Evolutionary conservation across 2,113 vertebrate genomes (phyloP).

Genomic region (Nestor notabilis): DNA sequence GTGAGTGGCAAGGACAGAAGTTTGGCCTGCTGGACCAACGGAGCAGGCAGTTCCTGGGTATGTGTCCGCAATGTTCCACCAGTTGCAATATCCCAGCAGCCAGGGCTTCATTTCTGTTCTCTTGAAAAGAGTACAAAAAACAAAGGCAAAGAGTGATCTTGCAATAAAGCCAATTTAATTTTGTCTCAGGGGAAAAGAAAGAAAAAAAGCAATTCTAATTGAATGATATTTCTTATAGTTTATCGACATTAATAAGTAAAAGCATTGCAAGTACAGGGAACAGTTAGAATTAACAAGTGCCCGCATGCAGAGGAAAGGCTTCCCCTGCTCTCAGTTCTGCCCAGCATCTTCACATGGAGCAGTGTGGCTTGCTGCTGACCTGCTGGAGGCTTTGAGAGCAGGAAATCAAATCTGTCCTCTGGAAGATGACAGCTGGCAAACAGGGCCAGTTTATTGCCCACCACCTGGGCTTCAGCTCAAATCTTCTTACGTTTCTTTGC

Average conservation of each 20-base stretch:
- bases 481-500: neutral
- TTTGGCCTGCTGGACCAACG: neutral
- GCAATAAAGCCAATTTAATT: slow-evolving; percentile 18
- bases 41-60: rapidly evolving
- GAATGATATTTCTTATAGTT: slow-evolving; percentile 29
- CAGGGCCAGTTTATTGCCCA: neutral
- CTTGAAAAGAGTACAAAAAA: neutral
- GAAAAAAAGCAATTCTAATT: neutral
- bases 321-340: neutral
- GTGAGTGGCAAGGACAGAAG: neutral
- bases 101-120: neutral
- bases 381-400: neutral
- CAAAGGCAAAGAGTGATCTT: neutral
- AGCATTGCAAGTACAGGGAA: neutral
- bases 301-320: rapidly evolving
- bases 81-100: neutral
- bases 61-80: neutral
- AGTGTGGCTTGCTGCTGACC: neutral
- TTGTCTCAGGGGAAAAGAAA: neutral
- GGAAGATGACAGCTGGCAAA: neutral
- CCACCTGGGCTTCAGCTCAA: neutral
- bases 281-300: neutral
- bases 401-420: neutral
- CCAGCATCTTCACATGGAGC: neutral
- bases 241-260: slow-evolving; percentile 35